These are phyloP conservation scores for Rhinophrynus dorsalis DNA, from an alignment of 2,797 vertebrate species.

Conservation along the genomic window DNA sequence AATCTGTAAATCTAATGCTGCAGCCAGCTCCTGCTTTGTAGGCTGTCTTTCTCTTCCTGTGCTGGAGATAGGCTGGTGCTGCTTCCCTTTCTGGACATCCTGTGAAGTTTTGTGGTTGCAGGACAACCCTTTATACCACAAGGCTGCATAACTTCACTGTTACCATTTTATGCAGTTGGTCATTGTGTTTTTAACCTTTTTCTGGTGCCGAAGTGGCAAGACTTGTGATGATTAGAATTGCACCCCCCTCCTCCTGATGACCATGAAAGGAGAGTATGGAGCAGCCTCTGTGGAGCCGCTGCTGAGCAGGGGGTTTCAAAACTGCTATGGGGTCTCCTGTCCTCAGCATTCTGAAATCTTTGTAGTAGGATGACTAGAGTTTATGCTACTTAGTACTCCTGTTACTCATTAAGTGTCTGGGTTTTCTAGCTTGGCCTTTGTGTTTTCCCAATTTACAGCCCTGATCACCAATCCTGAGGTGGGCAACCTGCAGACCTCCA, in stretches of 20 bases:
- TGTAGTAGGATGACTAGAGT: not conserved
- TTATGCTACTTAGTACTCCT: not conserved
- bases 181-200: too few relatives aligned
- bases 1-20: not conserved
- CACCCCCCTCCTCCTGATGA: not conserved
- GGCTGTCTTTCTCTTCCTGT: not conserved
- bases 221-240: not conserved
- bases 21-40: not conserved
- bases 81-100: too few relatives aligned
- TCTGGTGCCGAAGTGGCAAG: too few relatives aligned
- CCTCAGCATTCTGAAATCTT: not conserved
- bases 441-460: not conserved
- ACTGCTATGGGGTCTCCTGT: not conserved
- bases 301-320: not conserved
- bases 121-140: too few relatives aligned
- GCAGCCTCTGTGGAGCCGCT: not conserved
- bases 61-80: too few relatives aligned
- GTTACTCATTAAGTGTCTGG: slow-evolving; percentile 2
- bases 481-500: too few relatives aligned
- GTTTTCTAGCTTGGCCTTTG: not conserved
- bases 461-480: not conserved
- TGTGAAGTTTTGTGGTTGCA: too few relatives aligned
- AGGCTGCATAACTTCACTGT: too few relatives aligned
- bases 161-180: too few relatives aligned
- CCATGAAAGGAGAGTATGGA: not conserved